Evolutionary conservation across 2,888 invertebrate genomes (phyloP).

Genomic region (Agrochola macilenta): DNA sequence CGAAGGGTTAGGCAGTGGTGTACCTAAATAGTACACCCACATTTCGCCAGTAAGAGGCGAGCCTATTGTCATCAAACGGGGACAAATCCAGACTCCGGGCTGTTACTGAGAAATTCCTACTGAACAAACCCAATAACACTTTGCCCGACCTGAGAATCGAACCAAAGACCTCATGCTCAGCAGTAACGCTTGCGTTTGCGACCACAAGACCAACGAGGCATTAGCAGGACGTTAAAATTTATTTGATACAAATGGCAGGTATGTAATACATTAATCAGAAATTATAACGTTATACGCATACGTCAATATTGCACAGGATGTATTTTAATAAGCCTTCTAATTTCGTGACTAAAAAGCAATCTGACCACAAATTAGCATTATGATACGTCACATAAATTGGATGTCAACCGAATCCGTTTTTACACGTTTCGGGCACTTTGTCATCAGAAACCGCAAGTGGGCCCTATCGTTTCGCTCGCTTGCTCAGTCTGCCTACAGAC

Average conservation of each 20-base stretch:
- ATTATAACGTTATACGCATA: slow-evolving; percentile 12
- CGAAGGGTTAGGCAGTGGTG: too few relatives aligned
- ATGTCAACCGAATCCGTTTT: slow-evolving; percentile 45
- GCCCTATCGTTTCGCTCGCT: slow-evolving; percentile 66
- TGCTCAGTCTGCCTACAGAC: slow-evolving; percentile 68
- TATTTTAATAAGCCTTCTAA: slow-evolving; percentile 38
- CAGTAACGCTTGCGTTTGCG: too few relatives aligned
- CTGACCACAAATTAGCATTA: slow-evolving; percentile 61
- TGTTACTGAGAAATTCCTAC: too few relatives aligned
- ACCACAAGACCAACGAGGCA: too few relatives aligned
- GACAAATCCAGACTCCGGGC: too few relatives aligned
- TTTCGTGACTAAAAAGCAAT: slow-evolving; percentile 40
- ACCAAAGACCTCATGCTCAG: too few relatives aligned
- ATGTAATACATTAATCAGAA: slow-evolving; percentile 25
- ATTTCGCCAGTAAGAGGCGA: too few relatives aligned
- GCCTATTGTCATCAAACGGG: too few relatives aligned
- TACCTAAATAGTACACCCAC: too few relatives aligned
- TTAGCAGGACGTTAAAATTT: too few relatives aligned
- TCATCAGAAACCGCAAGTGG: slow-evolving; percentile 68
- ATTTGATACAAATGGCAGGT: slow-evolving; percentile 3
- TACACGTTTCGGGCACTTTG: slow-evolving; percentile 42
- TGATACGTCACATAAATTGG: slow-evolving; percentile 58
- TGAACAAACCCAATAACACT: too few relatives aligned
- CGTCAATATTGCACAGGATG: slow-evolving; percentile 27
- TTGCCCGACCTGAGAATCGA: too few relatives aligned